Base-by-base conservation (phyloP, 2,888 invertebrate species). In the Apodemia mormo region DNA sequence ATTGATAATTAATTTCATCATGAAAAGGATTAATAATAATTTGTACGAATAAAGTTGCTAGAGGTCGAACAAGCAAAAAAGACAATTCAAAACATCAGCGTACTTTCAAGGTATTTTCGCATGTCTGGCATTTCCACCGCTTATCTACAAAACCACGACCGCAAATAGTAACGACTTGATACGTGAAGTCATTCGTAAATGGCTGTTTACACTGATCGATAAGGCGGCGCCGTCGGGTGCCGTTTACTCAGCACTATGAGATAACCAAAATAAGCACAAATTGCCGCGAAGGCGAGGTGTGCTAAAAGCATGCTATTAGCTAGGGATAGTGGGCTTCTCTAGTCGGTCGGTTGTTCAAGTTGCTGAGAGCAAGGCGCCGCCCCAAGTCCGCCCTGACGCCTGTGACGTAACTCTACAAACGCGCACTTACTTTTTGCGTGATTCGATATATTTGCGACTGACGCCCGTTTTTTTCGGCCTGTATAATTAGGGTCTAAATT, bases 171-270 rank as follows among this genome's bases (percentile, higher is more conserved):
- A 77, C 74, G 76, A 79, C 74, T 77, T 80, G 85, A 86, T 86
- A 87, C 81, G 89, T 90, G 86, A 88, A 54, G 52, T 54, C 52
- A 54, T 54, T 54, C 52, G 52, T 54, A 88, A 86, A 85, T 79
- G 84, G 84, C 79, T 92, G 91, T 92, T 92, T 92, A 86, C 89
- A 81, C 76, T 83, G 68, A 72, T 70, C 85, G 92, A 93, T 92
- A 92, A 92, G 86, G 83, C 85, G 92, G 92, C 92, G 92, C 92
- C 92, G 86, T 85, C 88, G 88, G 83, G 84, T 84, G 85, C 82
- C 82, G 84, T 82, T 79, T 79, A 81, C 83, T 81, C 82, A 49
- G 49, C 49, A 49, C 49, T 81, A 77, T 77, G 78, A 75, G 72
- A 70, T 68, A 71, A 74, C 79, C 85, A 90, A 90, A 90, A 90